These are phyloP conservation scores for Thaumatotibia leucotreta DNA, from an alignment of 1,140 invertebrate species.

Conservation along the genomic window DNA sequence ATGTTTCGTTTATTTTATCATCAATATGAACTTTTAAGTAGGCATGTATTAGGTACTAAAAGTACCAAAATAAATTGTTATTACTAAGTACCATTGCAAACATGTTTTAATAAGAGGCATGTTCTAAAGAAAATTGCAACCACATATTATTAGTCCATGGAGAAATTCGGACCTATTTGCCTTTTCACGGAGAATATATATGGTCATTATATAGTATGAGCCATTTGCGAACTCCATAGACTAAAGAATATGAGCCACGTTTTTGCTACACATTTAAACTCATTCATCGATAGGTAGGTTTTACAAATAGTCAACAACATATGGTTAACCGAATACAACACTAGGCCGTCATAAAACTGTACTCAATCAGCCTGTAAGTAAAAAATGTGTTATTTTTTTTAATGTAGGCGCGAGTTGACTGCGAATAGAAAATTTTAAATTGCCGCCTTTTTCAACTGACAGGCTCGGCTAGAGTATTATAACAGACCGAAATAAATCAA, in stretches of 20 bases:
- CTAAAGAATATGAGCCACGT: slow-evolving; percentile 10
- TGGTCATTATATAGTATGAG: too few relatives aligned
- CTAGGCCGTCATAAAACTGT: slow-evolving; percentile 4
- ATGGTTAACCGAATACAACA: background rate
- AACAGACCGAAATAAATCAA: too few relatives aligned
- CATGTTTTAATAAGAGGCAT: background rate
- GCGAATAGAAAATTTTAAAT: too few relatives aligned
- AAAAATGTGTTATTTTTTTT: background rate
- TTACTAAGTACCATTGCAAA: background rate
- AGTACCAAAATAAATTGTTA: background rate
- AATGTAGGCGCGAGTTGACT: background rate
- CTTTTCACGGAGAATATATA: too few relatives aligned
- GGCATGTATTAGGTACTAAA: background rate
- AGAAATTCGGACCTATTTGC: too few relatives aligned
- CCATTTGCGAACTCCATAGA: background rate
- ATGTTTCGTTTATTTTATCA: background rate
- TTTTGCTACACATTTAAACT: slow-evolving; percentile 8
- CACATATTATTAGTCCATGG: background rate
- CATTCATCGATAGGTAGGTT: background rate
- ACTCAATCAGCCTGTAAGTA: background rate
- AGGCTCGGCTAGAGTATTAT: too few relatives aligned
- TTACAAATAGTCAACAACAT: slow-evolving; percentile 34
- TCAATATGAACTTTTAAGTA: background rate
- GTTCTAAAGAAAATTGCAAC: background rate
- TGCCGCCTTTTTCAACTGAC: too few relatives aligned